Base-by-base conservation (phyloP, 2,888 invertebrate genomes). In the Selenia dentaria region DNA sequence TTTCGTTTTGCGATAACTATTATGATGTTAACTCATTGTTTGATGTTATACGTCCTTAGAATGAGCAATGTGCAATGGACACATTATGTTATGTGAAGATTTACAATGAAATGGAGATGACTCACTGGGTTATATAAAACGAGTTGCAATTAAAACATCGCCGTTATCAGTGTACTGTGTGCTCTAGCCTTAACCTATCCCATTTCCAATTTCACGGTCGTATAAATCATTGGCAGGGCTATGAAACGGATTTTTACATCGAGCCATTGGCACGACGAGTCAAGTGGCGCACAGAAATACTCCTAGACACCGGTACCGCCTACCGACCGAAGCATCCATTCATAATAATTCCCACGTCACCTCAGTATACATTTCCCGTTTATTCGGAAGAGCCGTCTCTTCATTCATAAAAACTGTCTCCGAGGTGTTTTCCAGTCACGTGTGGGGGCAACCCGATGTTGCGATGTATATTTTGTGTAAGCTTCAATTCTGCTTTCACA, bases 231-330 rank as follows among this genome's bases (percentile, higher is more conserved):
- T 77, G 73, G 75, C 79, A 69, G 75, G 74, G 74, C 74, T 81
- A 79, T 80, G 80, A 83, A 75, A 78, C 67, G 60, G 70, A 76
- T 83, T 86, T 85, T 86, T 82, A 83, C 70, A 79, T 74, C 68
- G 62, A 67, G 66, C 76, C 71, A 85, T 83, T 81, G 83, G 80
- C 83, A 79, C 75, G 70, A 54, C 61, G 60, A 66, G 74, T 87
- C 87, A 83, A 88, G 89, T 83, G 83, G 75, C 54, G 74, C 71
- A 81, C 80, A 70, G 75, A 85, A 87, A 87, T 86, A 89, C 74
- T 74, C 61, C 68, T 76, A 85, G 80, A 82, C 83, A 74, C 70
- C 79, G 79, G 79, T 81, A 74, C 70, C 79, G 79, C 79, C 78
- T 77, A 74, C 80, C 71, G 62, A 57, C 52, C 57, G 43, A 48